Conservation (phyloP, 2,888 invertebrate species). For the Mythimna vitellina region DNA sequence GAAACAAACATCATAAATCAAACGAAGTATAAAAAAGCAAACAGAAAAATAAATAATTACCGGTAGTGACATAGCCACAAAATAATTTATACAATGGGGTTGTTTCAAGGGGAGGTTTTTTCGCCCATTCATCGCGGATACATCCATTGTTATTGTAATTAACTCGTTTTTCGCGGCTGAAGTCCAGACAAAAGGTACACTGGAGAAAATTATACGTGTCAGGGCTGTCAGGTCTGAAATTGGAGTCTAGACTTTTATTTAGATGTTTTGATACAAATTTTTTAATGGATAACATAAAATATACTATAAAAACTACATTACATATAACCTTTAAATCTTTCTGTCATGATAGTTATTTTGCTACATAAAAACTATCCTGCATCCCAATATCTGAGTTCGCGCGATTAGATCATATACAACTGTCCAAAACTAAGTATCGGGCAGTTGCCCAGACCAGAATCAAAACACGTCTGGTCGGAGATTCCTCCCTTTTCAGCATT, state of each 20-base stretch:
- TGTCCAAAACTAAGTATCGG: too few relatives aligned
- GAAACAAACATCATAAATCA: slow-evolving; percentile 54
- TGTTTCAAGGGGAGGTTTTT: slow-evolving; percentile 73
- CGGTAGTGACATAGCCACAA: slow-evolving; percentile 74
- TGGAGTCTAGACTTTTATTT: neutral
- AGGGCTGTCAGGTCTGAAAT: slow-evolving; percentile 17
- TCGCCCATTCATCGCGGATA: slow-evolving; percentile 73
- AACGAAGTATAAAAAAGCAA: slow-evolving; percentile 52
- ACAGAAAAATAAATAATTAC: slow-evolving; percentile 71
- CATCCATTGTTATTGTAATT: slow-evolving; percentile 83
- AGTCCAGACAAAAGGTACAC: slow-evolving; percentile 64
- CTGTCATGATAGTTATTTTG: too few relatives aligned
- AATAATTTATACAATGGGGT: slow-evolving; percentile 78
- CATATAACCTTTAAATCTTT: too few relatives aligned
- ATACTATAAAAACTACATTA: too few relatives aligned
- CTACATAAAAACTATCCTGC: too few relatives aligned
- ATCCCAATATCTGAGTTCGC: too few relatives aligned
- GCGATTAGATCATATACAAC: too few relatives aligned
- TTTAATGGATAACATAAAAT: neutral
- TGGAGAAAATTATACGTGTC: slow-evolving; percentile 35
- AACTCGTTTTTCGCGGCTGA: slow-evolving; percentile 78
- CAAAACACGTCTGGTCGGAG: too few relatives aligned
- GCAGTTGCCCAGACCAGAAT: too few relatives aligned
- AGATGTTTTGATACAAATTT: neutral
- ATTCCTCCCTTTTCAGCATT: too few relatives aligned